Evolutionary conservation across 2,888 invertebrate genomes (phyloP), one percentile per base, ranked within the genome.

Genomic region (Drosophila tanythrix): DNA sequence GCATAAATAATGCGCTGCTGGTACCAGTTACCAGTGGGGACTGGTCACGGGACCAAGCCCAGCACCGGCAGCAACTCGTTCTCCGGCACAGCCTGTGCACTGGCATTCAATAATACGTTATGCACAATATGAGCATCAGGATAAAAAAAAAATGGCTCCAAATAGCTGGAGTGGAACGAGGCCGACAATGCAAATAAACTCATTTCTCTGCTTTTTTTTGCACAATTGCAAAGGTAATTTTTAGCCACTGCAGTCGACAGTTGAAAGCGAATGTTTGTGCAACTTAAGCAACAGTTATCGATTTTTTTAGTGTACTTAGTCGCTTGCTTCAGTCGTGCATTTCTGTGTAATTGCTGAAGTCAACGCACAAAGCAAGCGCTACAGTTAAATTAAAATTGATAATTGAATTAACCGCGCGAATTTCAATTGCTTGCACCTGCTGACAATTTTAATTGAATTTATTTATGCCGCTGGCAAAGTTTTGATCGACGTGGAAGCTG

Each of bases 131-230:
- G 62, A 55, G 46, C 27, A 51, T 31, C 35, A 36, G 3, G 13
- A n/a, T 21, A 15, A 53, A 31, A 46, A 10, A 50, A 36, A 60
- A 38, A 40, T 40, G 51, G 53, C 60, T 72, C 36, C 67, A 74
- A 71, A 74, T 70, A 40, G 67, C 52, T 25, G 25, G 27, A 53
- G 27, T 52, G 69, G 56, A 59, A 61, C 27, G 59, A 67, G 65
- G 59, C 69, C 68, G 84, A 84, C 81, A 87, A 84, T 82, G 88
- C 82, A 85, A 87, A 88, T 82, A 82, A 79, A 85, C 76, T 82
- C 50, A 53, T 36, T 60, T 29, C 43, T 57, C 57, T 57, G 50
- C 18, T 35, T 50, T 27, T 31, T 71, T 63, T 61, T 46, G 31
- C 51, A 70, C 52, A 70, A 68, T 76, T 83, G 57, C 63, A 73